phyloP scores from a whole-genome alignment of 2,113 vertebrate genomes.

The Cercopithecus mona region DNA sequence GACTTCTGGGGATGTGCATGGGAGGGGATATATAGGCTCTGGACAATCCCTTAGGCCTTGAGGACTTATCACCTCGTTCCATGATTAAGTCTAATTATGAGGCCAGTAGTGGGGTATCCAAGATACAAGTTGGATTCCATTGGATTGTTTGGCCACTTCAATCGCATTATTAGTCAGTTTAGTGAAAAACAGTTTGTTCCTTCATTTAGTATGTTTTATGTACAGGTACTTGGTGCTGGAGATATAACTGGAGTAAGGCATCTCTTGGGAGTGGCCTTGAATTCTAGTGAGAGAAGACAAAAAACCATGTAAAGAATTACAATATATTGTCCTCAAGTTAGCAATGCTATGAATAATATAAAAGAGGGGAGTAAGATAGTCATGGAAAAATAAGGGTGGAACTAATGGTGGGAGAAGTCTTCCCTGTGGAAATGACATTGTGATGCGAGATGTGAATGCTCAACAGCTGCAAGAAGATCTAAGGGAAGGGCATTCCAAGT shows the following conservation, averaged over 20 bases:
- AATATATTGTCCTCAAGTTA: neutral
- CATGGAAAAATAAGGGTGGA: neutral
- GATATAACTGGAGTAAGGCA: neutral
- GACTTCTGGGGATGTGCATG: neutral
- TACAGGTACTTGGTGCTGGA: neutral
- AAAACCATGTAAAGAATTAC: neutral
- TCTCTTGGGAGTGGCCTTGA: neutral
- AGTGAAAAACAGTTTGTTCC: neutral
- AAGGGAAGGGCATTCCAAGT: neutral
- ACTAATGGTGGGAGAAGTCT: neutral
- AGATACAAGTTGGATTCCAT: neutral
- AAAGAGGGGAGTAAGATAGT: neutral
- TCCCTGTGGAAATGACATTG: neutral
- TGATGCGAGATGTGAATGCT: neutral
- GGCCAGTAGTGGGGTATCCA: neutral
- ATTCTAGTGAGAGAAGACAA: neutral
- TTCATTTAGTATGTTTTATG: neutral
- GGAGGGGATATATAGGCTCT: neutral
- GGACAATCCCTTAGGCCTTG: neutral
- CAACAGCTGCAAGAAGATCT: neutral
- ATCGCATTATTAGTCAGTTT: neutral
- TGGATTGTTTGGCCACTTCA: neutral
- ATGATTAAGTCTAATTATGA: neutral
- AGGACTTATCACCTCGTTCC: neutral
- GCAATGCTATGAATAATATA: neutral